Evolutionary conservation across 2,888 invertebrate genomes (phyloP).

Genomic region (Nephrocerus scutellatus): DNA sequence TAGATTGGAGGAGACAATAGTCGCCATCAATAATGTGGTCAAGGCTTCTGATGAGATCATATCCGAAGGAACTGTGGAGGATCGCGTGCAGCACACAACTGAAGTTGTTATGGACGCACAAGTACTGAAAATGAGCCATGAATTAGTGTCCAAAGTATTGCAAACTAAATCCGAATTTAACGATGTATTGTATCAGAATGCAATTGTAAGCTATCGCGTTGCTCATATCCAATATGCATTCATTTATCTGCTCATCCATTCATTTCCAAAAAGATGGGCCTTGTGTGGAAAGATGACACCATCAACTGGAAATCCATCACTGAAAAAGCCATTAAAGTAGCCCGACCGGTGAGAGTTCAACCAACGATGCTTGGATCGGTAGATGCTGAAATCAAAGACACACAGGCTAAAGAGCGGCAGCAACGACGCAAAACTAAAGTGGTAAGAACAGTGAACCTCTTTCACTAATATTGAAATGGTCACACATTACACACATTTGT

Average conservation of each 20-base stretch:
- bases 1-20: not conserved
- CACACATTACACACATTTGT: not conserved
- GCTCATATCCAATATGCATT: not conserved
- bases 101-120: conserved; percentile 46
- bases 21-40: too few relatives aligned
- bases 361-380: conserved; percentile 38
- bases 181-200: conserved; percentile 35
- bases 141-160: conserved; percentile 37
- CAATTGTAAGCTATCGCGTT: conserved; percentile 32
- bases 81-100: conserved; percentile 39
- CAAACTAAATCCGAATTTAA: conserved; percentile 35
- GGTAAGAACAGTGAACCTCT: conserved; percentile 20
- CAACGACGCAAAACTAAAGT: conserved; percentile 34
- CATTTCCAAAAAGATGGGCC: conserved; percentile 19
- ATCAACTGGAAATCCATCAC: conserved; percentile 34
- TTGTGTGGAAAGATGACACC: conserved; percentile 25
- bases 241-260: not conserved
- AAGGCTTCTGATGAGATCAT: conserved; percentile 32
- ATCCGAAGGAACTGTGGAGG: conserved; percentile 30
- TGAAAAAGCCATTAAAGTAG: conserved; percentile 24
- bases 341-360: conserved; percentile 26
- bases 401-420: conserved; percentile 35
- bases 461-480: not conserved
- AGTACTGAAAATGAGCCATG: conserved; percentile 40
- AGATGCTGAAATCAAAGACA: conserved; percentile 36